Evolutionary conservation across 2,113 vertebrate species (phyloP), one percentile per base, ranked within the genome.

Genomic region (Suncus etruscus): DNA sequence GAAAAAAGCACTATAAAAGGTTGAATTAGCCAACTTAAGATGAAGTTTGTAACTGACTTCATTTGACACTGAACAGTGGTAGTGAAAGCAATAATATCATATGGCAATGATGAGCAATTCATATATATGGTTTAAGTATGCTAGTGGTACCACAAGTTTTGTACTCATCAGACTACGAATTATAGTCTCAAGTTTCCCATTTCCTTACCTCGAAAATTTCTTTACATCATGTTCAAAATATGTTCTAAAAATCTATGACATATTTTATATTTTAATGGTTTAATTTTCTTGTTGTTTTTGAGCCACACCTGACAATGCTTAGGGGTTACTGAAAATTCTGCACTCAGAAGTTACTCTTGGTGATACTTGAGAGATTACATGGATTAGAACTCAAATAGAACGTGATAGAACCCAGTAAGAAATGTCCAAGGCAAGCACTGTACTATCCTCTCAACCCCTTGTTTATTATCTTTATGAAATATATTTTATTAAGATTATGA

Each of bases 21-120:
- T 51, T 91, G 50, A 89, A 32, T 86, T 45, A 89, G 6, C 65
- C 45, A 39, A 22, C 22, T 8, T 65, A 73, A 48, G 45, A 69
- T 69, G 68, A 78, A 29, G 29, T 39, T 47, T 82, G n/a, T 15
- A 76, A 81, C 73, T 83, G 11, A 83, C 87, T 79, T 83, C 39
- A 29, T 63, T 3, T 70, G 45, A 29, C 47, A 68, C 1, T 70
- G 73, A 65, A 18, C 66, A 83, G 54, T 11, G 74, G 32, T n/a
- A 66, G 20, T 8, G 73, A 39, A 27, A 74, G 27, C 24, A 27
- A 31, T 27, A 6, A 8, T 84, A 8, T 22, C 2, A 11, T 48
- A 31, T 14, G 5, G 8, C 25, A 47, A 5, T 12, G 14, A 11
- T 4, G 12, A 61, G 6, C 3, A 54, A 20, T n/a, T 16, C 47